Base-by-base conservation (phyloP, 2,888 invertebrate species). In the Rotaria macrura region DNA sequence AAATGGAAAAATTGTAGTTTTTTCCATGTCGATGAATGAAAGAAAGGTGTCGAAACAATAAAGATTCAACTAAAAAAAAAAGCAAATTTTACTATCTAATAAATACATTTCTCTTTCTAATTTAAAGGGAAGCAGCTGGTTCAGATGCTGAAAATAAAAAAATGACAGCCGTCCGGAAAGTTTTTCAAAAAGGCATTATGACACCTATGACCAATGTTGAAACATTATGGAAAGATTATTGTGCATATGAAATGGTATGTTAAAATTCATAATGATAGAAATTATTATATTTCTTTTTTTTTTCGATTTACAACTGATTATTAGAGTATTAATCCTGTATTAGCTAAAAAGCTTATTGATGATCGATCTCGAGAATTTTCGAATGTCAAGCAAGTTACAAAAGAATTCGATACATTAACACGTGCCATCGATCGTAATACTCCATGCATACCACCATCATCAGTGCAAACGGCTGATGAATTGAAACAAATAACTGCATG, bases 131-230 rank as follows among this genome's bases (percentile, higher is more conserved):
- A 88, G 99, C 98, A 0, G 94, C 96, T 0, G 99, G 99, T 0
- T 97, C 97, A 0, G 99, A 99, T 91, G 99, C 99, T 0, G 99
- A 99, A 92, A 99, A 99, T 91, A 99, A 99, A 92, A 95, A 97
- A 91, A 99, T 99, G 87, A 96, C 97, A 29, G 99, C 98, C 1
- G 96, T 99, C 6, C 93, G 99, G 83, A 96, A 97, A 92, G 94
- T 96, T 0, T 99, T 97, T 90, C 99, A 99, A 91, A 93, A 96
- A 87, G 97, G 96, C 0, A 95, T 97, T 0, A 94, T 96, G 47
- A 99, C 96, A 85, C 99, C 99, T 0, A 96, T 99, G 93, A 94
- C 96, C 83, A 97, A 97, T 87, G 96, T 99, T 89, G 99, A 99
- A 90, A 94, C 95, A 1, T 92, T 99, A 38, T 93, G 93, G 93